Base-by-base conservation (phyloP, 2,797 vertebrate species). In the Propithecus deckenii region DNA sequence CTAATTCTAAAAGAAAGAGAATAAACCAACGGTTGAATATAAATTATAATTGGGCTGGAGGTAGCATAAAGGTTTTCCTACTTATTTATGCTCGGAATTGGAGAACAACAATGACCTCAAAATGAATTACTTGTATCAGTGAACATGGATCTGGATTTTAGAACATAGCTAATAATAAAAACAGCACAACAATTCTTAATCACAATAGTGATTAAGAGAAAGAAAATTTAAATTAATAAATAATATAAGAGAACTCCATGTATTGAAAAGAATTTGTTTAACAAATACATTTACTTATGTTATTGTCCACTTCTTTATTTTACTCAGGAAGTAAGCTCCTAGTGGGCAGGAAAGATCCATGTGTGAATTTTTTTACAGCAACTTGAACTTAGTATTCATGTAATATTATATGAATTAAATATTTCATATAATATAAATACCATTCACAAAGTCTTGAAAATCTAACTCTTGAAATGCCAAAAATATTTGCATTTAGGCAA, bases 301-400 rank as follows among this genome's bases (percentile, higher is more conserved):
- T 94, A 41, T 81, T 95, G 30, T 72, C 48, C 25, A 86, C 20
- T 92, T 35, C 9, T 83, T 79, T 83, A 79, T 95, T 94, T 97
- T 94, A 94, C 52, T 89, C 25, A 91, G 63, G 88, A 96, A 65
- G 94, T 97, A 98, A 98, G 97, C 95, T 96, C 18, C 92, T 50
- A 6, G 97, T 94, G 17, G 92, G 65, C 96, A 96, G 95, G 97
- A 86, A 78, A 92, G 90, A 91, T 84, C 57, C 30, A 76, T 74
- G 25, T 87, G 46, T 59, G 38, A 61, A 32, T 84, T 88, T 89
- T 92, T 92, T 75, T 81, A 74, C 0, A 78, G 46, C 28, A 32
- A 76, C n/a, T 74, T 30, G 55, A 88, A 25, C 86, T 55, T 80
- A 76, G 23, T 72, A 72, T 72, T 61, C 80, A 59, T 94, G 65